Evolutionary conservation across 1,140 invertebrate species (phyloP), one percentile per base, ranked within the genome.

Genomic region (Drosophila fuyamai): DNA sequence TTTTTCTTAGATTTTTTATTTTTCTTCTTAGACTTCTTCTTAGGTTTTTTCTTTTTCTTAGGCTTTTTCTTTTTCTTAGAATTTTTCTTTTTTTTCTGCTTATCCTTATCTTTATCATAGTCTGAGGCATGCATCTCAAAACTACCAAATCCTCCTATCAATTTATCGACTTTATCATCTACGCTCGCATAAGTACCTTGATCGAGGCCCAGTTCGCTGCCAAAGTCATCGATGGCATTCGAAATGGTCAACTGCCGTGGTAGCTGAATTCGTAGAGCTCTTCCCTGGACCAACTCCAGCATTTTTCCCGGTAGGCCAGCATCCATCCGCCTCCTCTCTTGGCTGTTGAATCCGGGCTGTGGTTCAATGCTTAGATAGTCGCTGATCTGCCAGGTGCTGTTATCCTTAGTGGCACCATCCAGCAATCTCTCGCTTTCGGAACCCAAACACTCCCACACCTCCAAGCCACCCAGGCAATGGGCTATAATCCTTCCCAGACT

Each of bases 351-450:
- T 23, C 32, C 32, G 6, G 23, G 8, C 59, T 63, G 51, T 1
- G 83, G 79, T 38, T 93, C 94, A 35, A 95, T 93, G 5, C 93
- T 93, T n/a, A 95, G 78, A 27, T 89, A 94, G 53, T 95, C 94
- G 71, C 93, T 94, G 40, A 95, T 82, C 14, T 92, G 92, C 79
- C 95, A 94, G 14, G 94, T 94, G 35, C 93, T 93, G 51, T 95
- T 94, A 68, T 94, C 94, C 40, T 92, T 84, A 5, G 94, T 92
- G 1, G 94, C 94, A 2, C 91, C 77, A 44, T 95, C 94, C 13
- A 95, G 70, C 4, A 94, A 86, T 2, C 94, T 92, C n/a, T 95
- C 76, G 0, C 94, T 93, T 18, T 93, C 88, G 36, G 92, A 91
- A 56, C 94, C 94, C 8, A 95, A 66, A 67, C 95, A 95, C 12